Base-by-base conservation (phyloP, 2,888 invertebrate species). In the Torymus texanus region DNA sequence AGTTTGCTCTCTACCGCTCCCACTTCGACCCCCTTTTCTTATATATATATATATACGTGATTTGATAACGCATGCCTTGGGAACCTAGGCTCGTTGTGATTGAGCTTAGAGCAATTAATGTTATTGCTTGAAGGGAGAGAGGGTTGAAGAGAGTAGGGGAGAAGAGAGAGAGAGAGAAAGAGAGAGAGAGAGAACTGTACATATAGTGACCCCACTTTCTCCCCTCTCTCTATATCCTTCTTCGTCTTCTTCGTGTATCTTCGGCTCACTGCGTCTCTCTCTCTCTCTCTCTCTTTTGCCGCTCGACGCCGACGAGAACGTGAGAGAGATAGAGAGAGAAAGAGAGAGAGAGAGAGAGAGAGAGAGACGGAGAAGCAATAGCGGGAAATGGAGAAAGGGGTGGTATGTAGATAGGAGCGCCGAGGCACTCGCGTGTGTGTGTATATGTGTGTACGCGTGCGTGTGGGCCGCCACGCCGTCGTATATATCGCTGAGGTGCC, bases 71-170 rank as follows among this genome's bases (percentile, higher is more conserved):
- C 70, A 59, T 58, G 61, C 65, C 71, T 66, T 14, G 41, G 65
- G 66, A 74, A 62, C 79, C 41, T 72, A 67, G 68, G 75, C 65
- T 53, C 73, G 72, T 65, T 73, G 76, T 84, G 84, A 87, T 87
- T 85, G 86, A 86, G 86, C 87, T 86, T 87, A 86, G 85, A 86
- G 86, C 87, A 88, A 88, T 88, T 88, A 88, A 88, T 86, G 85
- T 87, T 88, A 88, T 88, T 88, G 87, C 87, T 86, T 82, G 84
- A 84, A 85, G 85, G 83, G 56, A 50, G 41, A 41, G 41, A 4
- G 41, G 41, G 41, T 41, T 41, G 41, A 41, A 41, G 41, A 41
- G 41, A 41, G 41, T 41, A 8, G 41, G 41, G 41, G 41, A 41
- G 83, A 51, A 21, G 29, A 5, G 5, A 29, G 29, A 85, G 85